These are phyloP conservation scores for Stenurella melanura DNA, from an alignment of 2,888 invertebrate genomes.

Conservation along the genomic window DNA sequence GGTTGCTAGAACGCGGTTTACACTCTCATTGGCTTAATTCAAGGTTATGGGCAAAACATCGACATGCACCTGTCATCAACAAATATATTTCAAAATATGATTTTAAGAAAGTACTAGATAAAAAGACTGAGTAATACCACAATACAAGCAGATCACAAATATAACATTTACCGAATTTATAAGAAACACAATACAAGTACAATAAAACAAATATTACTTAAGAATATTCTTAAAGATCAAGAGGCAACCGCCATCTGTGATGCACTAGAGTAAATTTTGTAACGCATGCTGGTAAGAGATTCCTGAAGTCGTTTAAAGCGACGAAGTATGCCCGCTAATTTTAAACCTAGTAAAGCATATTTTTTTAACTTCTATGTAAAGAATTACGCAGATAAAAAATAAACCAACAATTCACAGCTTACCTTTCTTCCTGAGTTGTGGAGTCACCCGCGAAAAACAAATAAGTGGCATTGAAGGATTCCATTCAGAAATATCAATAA, in stretches of 20 bases:
- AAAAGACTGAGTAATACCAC: not conserved
- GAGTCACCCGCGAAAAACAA: slow-evolving; percentile 53
- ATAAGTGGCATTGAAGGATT: slow-evolving; percentile 53
- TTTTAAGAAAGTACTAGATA: not conserved
- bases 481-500: slow-evolving; percentile 46
- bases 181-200: not conserved
- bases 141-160: not conserved
- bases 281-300: not conserved
- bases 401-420: slow-evolving; percentile 33
- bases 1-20: slow-evolving; percentile 68
- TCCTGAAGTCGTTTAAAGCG: not conserved
- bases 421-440: slow-evolving; percentile 54
- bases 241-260: slow-evolving; percentile 38
- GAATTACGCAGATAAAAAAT: not conserved
- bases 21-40: slow-evolving; percentile 71
- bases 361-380: not conserved
- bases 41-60: slow-evolving; percentile 74
- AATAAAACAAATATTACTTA: not conserved
- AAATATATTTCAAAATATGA: slow-evolving; percentile 41
- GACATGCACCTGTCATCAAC: slow-evolving; percentile 73
- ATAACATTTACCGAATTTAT: not conserved
- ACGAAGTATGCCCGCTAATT: slow-evolving; percentile 12
- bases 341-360: slow-evolving; percentile 9
- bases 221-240: not conserved
- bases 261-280: not conserved